A percentile compares a stretch with the other conserved stretches of the same genome.
phyloP scores from a whole-genome alignment of 2,888 invertebrate genomes.

The Muscina levida region DNA sequence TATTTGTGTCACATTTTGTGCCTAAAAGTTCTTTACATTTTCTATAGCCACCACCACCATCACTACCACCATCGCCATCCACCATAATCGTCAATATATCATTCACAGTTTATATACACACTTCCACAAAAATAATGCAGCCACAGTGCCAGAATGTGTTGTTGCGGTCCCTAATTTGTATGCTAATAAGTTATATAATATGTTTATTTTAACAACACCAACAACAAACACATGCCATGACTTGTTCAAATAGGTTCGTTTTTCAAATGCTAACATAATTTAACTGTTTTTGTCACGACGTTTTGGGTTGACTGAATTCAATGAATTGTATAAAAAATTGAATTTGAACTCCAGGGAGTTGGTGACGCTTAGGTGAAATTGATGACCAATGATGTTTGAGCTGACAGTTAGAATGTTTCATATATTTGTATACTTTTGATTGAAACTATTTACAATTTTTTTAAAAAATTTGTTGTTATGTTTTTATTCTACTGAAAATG shows the following conservation, averaged over 20 bases:
- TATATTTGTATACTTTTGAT: too few species aligned
- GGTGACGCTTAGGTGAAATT: not conserved
- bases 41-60: too few species aligned
- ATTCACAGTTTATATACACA: too few species aligned
- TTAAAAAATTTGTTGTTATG: too few species aligned
- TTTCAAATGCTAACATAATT: not conserved
- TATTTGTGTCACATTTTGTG: too few species aligned
- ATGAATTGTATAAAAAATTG: not conserved
- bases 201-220: constrained; percentile 12
- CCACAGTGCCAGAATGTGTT: too few species aligned
- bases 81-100: too few species aligned
- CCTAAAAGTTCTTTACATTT: too few species aligned
- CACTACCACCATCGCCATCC: too few species aligned
- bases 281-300: not conserved
- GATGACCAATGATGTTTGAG: constrained; percentile 1
- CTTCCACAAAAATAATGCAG: too few species aligned
- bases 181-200: constrained; percentile 20
- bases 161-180: not conserved
- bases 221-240: not conserved
- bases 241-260: not conserved
- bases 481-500: too few species aligned
- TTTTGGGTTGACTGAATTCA: constrained; percentile 4
- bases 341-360: not conserved
- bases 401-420: constrained; percentile 9
- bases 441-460: too few species aligned